Evolutionary conservation across 2,113 vertebrate genomes (phyloP).

Genomic region (Epinephelus cyanopodus): DNA sequence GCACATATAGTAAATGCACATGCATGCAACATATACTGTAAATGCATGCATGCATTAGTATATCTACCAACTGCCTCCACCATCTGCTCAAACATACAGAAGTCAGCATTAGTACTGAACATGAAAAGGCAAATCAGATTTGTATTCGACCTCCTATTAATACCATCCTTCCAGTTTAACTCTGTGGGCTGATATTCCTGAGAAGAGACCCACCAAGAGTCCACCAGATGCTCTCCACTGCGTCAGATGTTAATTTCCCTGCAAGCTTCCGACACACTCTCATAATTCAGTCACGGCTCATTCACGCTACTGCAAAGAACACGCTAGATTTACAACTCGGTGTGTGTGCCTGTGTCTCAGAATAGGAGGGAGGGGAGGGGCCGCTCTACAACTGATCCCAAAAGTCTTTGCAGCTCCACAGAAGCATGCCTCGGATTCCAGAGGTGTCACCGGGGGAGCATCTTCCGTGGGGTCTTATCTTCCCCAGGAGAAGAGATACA

Average conservation of each 20-base stretch:
- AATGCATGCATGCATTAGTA: background rate
- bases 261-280: background rate
- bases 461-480: conserved; percentile 62
- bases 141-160: background rate
- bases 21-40: background rate
- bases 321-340: conserved; percentile 56
- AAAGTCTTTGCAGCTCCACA: conserved; percentile 47
- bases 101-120: background rate
- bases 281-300: conserved; percentile 29
- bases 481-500: conserved; percentile 43
- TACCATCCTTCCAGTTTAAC: conserved; percentile 1
- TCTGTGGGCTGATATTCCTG: conserved; percentile 18
- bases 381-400: conserved; percentile 41
- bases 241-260: conserved; percentile 39
- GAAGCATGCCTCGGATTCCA: conserved; percentile 75
- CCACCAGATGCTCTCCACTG: conserved; percentile 23
- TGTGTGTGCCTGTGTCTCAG: conserved; percentile 33
- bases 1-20: background rate
- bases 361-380: conserved; percentile 54
- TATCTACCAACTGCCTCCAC: background rate
- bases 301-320: conserved; percentile 47
- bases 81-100: background rate
- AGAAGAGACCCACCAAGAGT: conserved; percentile 5
- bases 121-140: background rate
- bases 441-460: conserved; percentile 66